These are phyloP conservation scores for Phoeniculus purpureus DNA, from an alignment of 2,797 vertebrate genomes.

Conservation along the genomic window DNA sequence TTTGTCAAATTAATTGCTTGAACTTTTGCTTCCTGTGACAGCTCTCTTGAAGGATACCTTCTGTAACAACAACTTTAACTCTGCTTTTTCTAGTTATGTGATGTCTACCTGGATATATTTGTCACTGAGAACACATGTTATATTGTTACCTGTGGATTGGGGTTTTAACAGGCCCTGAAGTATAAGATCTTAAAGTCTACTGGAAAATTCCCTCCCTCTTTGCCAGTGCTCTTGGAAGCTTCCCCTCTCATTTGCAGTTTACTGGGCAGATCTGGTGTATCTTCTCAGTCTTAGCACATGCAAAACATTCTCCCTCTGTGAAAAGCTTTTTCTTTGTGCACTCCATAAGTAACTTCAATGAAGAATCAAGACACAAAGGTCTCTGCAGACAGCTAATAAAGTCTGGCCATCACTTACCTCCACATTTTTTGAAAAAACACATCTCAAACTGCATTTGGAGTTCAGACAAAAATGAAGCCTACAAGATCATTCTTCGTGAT, in stretches of 20 bases:
- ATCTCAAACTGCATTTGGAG: not conserved
- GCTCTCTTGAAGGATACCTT: not conserved
- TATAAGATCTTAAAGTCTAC: not conserved
- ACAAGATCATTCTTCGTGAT: not conserved
- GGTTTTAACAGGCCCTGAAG: not conserved
- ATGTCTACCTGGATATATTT: not conserved
- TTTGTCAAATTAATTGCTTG: not conserved
- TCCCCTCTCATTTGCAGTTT: not conserved
- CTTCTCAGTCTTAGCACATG: not conserved
- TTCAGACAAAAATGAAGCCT: not conserved
- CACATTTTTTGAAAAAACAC: not conserved
- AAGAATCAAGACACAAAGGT: not conserved
- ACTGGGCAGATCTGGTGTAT: not conserved
- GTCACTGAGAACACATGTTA: not conserved
- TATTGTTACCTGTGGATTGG: not conserved
- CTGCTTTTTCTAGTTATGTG: not conserved
- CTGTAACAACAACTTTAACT: not conserved
- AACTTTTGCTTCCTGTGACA: not conserved
- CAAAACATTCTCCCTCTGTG: not conserved
- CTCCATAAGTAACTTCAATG: not conserved
- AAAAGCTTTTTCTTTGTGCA: not conserved
- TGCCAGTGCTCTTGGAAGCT: not conserved
- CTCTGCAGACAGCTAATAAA: not conserved
- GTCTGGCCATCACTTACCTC: not conserved
- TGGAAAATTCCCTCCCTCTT: not conserved